Percentiles rank a stretch among this genome's conserved stretches.
phyloP scores from a whole-genome alignment of 2,797 vertebrate species.

The Chelon auratus region DNA sequence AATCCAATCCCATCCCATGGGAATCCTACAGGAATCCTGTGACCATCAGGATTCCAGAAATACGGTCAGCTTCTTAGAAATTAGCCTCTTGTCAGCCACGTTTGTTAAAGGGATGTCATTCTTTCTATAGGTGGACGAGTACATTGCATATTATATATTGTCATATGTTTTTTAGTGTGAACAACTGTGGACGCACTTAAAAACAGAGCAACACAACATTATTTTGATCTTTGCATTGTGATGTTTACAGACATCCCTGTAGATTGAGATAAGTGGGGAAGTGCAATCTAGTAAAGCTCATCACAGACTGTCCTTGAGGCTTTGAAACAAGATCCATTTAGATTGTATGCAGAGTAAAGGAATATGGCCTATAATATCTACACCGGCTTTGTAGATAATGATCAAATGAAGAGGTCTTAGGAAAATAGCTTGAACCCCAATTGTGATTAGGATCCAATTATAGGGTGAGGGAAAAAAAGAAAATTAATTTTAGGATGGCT shows the following conservation, averaged over 20 bases:
- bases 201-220: slow-evolving; percentile 10
- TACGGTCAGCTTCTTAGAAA: not conserved
- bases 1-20: not conserved
- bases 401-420: slow-evolving; percentile 84
- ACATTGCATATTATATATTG: too few relatives aligned
- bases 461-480: slow-evolving; percentile 46
- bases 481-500: slow-evolving; percentile 63
- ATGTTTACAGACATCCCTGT: slow-evolving; percentile 70
- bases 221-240: slow-evolving; percentile 57
- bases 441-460: slow-evolving; percentile 85
- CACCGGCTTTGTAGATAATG: slow-evolving; percentile 82
- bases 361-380: slow-evolving; percentile 81
- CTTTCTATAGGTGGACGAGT: too few relatives aligned
- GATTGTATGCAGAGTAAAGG: slow-evolving; percentile 78
- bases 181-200: slow-evolving; percentile 12
- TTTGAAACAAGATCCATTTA: slow-evolving; percentile 86
- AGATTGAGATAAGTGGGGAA: slow-evolving; percentile 70
- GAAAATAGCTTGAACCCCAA: slow-evolving; percentile 81
- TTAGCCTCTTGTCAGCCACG: too few relatives aligned
- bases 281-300: slow-evolving; percentile 68
- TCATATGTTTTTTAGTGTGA: not conserved
- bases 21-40: not conserved
- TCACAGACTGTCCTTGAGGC: slow-evolving; percentile 77
- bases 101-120: too few relatives aligned
- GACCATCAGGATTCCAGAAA: not conserved